These are phyloP conservation scores for Ctenosaura bakeri DNA, from an alignment of 2,797 vertebrate genomes.

Conservation along the genomic window DNA sequence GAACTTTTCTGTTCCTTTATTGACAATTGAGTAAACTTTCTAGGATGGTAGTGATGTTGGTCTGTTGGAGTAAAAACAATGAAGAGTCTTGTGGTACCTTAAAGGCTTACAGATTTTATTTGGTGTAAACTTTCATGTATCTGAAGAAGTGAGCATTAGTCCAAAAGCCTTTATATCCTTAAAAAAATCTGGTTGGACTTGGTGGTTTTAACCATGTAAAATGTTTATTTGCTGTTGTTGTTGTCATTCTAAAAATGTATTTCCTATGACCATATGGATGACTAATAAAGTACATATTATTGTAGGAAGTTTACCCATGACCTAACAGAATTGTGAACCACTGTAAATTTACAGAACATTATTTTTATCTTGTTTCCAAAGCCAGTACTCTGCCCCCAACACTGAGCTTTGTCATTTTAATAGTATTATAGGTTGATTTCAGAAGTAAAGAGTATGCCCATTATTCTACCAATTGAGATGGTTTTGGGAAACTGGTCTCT, in stretches of 20 bases:
- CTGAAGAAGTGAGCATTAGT: not conserved
- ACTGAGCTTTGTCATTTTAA: not conserved
- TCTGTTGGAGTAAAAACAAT: not conserved
- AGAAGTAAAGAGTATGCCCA: not conserved
- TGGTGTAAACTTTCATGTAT: not conserved
- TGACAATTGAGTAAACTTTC: not conserved
- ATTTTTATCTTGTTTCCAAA: too few relatives aligned
- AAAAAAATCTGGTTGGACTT: not conserved
- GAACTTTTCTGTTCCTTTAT: not conserved
- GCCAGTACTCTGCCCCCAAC: not conserved
- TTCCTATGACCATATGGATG: not conserved
- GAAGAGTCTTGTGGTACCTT: not conserved
- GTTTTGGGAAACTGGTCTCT: not conserved
- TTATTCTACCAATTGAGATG: not conserved
- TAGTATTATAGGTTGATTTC: not conserved
- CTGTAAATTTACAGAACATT: too few relatives aligned
- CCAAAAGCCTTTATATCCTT: too few relatives aligned
- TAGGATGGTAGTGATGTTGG: not conserved
- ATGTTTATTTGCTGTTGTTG: not conserved
- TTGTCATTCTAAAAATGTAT: not conserved
- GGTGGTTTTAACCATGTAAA: not conserved
- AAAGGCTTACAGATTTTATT: not conserved
- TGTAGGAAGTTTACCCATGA: not conserved
- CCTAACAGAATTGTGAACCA: not conserved
- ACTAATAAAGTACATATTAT: not conserved